Evolutionary conservation across 2,113 vertebrate genomes (phyloP), one percentile per base, ranked within the genome.

Genomic region (Actinemys pallida): DNA sequence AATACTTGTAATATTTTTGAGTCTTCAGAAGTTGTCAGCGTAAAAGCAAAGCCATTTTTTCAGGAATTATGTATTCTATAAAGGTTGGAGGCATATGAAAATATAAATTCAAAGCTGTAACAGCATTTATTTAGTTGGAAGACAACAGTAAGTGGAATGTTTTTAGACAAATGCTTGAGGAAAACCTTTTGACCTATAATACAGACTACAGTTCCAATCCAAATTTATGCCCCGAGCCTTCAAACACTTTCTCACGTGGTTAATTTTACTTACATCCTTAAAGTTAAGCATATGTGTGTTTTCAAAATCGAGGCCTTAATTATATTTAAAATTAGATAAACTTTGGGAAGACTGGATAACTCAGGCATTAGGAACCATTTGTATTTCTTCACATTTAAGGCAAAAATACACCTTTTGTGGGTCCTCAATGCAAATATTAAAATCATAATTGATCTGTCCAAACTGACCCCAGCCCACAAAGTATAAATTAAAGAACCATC

Each of bases 371-470:
- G 81, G 89, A 29, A 17, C 76, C 5, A 13, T 39, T 94, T 35
- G 35, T 81, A 87, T 49, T 16, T 13, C 83, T 12, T 56, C 69
- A 69, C 88, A 29, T 3, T 91, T 54, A 35, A 59, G 52, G 72
- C 19, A 59, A 29, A 35, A 50, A 52, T 47, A 27, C 16, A 54
- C 3, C 75, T 84, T 19, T 42, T 92, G 80, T 52, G 65, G 14
- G 45, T 83, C 6, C 14, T n/a, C 45, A 39, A 5, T 39, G 19
- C 17, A 72, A 72, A n/a, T 72, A 39, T 39, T 72, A 39, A 72
- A 72, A 72, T 25, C n/a, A 8, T 93, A 90, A n/a, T 3, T 81
- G 29, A 72, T 47, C 0, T 0, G 59, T 86, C 39, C 39, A 79
- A 81, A 54, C 17, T 35, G 87, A 2, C 17, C 12, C 83, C 75